A percentile compares a stretch with the other conserved stretches of the same genome.
phyloP scores from a whole-genome alignment of 2,888 invertebrate genomes.

The Osmoderma eremita region DNA sequence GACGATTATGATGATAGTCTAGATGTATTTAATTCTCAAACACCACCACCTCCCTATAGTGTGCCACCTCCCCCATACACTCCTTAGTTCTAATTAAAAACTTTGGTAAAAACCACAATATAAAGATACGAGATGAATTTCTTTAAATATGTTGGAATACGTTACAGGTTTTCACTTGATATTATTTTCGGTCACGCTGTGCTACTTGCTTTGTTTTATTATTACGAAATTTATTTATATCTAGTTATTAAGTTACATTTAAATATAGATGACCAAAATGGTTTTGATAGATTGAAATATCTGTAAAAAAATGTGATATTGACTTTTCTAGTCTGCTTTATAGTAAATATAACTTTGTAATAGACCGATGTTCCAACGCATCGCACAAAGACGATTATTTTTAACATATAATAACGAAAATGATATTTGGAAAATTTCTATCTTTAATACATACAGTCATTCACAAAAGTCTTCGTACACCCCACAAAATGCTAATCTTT shows the following conservation, averaged over 20 bases:
- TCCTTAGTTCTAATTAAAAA: conserved; percentile 57
- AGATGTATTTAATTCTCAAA: conserved; percentile 70
- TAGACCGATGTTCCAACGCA: conserved; percentile 18
- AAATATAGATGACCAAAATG: conserved; percentile 15
- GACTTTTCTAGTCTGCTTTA: conserved; percentile 36
- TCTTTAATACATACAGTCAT: conserved; percentile 34
- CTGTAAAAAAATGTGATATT: conserved; percentile 32
- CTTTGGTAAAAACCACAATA: background rate
- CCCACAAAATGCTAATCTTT: no score
- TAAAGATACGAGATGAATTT: background rate
- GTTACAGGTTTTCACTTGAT: conserved; percentile 10
- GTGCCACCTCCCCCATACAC: conserved; percentile 70
- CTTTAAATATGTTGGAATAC: background rate
- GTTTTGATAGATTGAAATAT: conserved; percentile 14
- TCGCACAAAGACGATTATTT: conserved; percentile 31
- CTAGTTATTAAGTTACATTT: conserved; percentile 9
- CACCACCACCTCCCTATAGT: conserved; percentile 67
- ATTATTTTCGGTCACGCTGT: conserved; percentile 19
- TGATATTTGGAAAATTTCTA: conserved; percentile 18
- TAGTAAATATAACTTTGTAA: conserved; percentile 10
- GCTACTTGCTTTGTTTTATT: conserved; percentile 30
- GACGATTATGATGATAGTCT: conserved; percentile 71
- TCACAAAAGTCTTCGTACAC: no score
- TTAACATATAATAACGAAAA: conserved; percentile 11
- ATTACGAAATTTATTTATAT: conserved; percentile 1